Percentiles rank a stretch among this genome's conserved stretches.
Conservation (phyloP, 2,888 invertebrate species). For the Scrobipalpa costella region DNA sequence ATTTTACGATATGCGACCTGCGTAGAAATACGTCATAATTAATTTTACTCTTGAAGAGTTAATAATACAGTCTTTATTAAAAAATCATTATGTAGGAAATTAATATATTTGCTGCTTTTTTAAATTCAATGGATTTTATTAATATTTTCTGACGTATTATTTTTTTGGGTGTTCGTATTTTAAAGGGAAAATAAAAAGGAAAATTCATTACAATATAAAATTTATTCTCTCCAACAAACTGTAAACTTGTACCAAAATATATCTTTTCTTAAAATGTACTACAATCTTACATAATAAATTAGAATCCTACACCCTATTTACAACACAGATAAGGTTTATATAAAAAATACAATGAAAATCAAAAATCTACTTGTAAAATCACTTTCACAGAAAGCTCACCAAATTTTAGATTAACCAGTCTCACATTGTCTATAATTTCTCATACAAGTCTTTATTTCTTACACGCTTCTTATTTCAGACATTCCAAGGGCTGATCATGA, state of each 20-base stretch:
- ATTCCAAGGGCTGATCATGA: conserved; percentile 51
- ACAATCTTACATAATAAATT: conserved; percentile 54
- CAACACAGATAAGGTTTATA: neutral
- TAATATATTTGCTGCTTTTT: too few species aligned
- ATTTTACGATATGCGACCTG: too few species aligned
- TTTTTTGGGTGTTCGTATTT: too few species aligned
- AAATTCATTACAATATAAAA: conserved; percentile 50
- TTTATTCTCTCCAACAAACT: conserved; percentile 65
- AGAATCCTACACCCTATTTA: conserved; percentile 44
- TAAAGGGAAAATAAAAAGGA: conserved; percentile 37
- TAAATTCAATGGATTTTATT: conserved; percentile 29
- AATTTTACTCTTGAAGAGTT: too few species aligned
- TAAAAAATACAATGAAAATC: neutral
- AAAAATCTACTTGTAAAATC: neutral
- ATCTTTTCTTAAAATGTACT: conserved; percentile 42
- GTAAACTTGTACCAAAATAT: conserved; percentile 67
- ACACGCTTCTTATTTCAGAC: neutral
- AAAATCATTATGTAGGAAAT: too few species aligned
- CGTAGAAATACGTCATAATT: too few species aligned
- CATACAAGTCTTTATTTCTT: neutral
- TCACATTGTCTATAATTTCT: neutral
- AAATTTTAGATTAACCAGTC: neutral
- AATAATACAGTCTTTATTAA: too few species aligned
- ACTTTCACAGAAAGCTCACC: too few species aligned
- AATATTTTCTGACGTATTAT: too few species aligned